Percentiles rank a stretch among this genome's conserved stretches.
phyloP scores from a whole-genome alignment of 2,113 vertebrate genomes.

The Delphinus delphis region DNA sequence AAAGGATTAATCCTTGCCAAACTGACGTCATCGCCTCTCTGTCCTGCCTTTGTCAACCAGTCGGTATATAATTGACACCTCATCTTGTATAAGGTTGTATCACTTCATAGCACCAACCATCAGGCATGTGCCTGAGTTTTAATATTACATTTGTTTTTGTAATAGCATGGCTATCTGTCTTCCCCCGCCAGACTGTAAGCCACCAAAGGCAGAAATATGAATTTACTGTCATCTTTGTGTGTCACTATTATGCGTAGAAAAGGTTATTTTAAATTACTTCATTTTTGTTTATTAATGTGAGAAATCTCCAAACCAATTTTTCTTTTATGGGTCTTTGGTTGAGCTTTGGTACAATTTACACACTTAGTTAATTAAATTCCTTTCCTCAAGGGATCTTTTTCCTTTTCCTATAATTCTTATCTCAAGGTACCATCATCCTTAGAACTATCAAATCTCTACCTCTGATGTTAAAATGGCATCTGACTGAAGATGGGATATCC shows the following conservation, averaged over 20 bases:
- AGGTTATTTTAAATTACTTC: background rate
- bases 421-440: background rate
- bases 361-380: slow-evolving; percentile 24
- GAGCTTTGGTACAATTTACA: slow-evolving; percentile 13
- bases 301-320: slow-evolving; percentile 5
- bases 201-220: background rate
- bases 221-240: background rate
- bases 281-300: slow-evolving; percentile 2
- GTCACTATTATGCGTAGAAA: background rate
- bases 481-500: background rate
- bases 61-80: background rate
- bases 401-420: background rate
- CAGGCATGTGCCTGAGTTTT: background rate
- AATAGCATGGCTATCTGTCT: background rate
- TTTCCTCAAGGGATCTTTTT: background rate
- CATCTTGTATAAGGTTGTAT: background rate
- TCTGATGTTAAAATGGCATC: background rate
- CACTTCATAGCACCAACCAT: background rate
- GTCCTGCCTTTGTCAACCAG: background rate
- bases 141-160: background rate
- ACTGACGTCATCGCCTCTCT: background rate
- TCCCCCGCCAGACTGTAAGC: background rate
- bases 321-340: slow-evolving; percentile 17
- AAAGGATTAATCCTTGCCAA: background rate
- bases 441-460: background rate